A percentile compares a stretch with the other conserved stretches of the same genome.
Evolutionary conservation across 1,140 invertebrate genomes (phyloP).

Genomic region (Monochamus saltuarius): DNA sequence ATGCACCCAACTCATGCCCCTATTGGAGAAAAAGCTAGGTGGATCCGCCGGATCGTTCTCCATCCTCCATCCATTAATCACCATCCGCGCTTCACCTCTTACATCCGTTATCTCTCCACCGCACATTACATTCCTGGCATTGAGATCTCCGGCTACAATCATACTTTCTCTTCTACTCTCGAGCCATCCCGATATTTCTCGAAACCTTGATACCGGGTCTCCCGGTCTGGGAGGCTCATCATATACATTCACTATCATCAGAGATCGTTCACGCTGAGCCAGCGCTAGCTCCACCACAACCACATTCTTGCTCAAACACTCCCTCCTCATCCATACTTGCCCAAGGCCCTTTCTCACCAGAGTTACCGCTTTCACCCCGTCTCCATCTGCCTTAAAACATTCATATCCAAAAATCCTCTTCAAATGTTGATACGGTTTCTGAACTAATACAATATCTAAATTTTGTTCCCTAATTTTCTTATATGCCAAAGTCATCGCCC

Average conservation of each 20-base stretch:
- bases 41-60: not conserved
- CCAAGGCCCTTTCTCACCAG: not conserved
- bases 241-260: not conserved
- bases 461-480: not conserved
- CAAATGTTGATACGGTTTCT: not conserved
- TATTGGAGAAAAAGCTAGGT: not conserved
- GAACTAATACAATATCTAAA: not conserved
- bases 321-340: not conserved
- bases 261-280: too few relatives aligned
- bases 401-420: not conserved
- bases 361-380: not conserved
- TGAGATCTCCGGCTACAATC: slow-evolving; percentile 5
- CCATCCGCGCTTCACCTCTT: not conserved
- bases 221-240: not conserved
- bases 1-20: not conserved
- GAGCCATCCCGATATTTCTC: not conserved
- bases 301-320: not conserved
- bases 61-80: not conserved
- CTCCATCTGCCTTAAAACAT: too few relatives aligned
- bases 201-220: not conserved
- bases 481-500: not conserved
- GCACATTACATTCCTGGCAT: slow-evolving; percentile 6
- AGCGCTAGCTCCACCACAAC: not conserved
- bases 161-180: not conserved
- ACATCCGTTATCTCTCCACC: slow-evolving; percentile 6